Percentiles rank a stretch among this genome's conserved stretches.
Conservation (phyloP, 2,113 vertebrate species). For the Columba livia region DNA sequence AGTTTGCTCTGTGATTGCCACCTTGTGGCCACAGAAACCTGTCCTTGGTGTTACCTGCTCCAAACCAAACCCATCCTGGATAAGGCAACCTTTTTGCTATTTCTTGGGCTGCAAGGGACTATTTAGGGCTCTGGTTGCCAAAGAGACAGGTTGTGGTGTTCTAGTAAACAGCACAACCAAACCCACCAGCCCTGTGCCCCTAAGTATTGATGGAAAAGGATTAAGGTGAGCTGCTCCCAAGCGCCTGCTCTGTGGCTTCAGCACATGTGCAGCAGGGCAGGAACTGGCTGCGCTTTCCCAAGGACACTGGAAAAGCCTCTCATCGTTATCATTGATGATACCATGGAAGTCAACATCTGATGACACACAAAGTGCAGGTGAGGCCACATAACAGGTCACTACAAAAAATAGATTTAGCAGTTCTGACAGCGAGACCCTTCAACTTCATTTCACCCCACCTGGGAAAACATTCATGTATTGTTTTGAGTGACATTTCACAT, state of each 20-base stretch:
- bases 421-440: neutral
- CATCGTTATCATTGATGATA: neutral
- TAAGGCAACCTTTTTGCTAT: neutral
- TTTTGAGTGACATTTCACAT: neutral
- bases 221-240: neutral
- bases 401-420: neutral
- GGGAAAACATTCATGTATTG: rapidly evolving
- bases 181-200: too few species aligned
- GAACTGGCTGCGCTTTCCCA: neutral
- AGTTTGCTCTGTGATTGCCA: slow-evolving; percentile 67
- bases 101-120: neutral
- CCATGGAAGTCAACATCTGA: neutral
- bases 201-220: neutral
- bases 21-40: slow-evolving; percentile 59
- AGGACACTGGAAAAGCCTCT: neutral
- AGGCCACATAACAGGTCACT: neutral
- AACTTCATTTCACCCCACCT: neutral
- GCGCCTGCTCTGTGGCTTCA: rapidly evolving
- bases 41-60: neutral
- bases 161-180: neutral
- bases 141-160: neutral
- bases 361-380: neutral
- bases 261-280: neutral
- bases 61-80: neutral
- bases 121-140: neutral